A percentile compares a stretch with the other conserved stretches of the same genome.
Evolutionary conservation across 2,113 vertebrate species (phyloP).

Genomic region (Peromyscus maniculatus): DNA sequence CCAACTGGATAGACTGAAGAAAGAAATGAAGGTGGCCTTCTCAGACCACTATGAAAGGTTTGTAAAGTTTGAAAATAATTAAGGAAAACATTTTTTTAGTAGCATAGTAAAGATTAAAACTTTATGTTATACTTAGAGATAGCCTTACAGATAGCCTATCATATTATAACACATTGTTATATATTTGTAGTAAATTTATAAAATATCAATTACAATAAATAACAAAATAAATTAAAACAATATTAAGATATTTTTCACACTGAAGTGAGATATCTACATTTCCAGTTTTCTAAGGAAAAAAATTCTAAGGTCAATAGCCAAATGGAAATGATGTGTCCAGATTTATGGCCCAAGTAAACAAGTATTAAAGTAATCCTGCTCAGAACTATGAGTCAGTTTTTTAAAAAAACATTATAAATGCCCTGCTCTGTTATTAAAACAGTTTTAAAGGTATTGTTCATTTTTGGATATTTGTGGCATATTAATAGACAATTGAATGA

Average conservation of each 20-base stretch:
- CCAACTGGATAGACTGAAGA: background rate
- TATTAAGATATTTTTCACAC: background rate
- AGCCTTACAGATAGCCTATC: background rate
- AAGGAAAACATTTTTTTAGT: slow-evolving; percentile 34
- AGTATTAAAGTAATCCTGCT: background rate
- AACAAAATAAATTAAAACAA: background rate
- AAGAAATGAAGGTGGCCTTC: background rate
- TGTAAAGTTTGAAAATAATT: slow-evolving; percentile 8
- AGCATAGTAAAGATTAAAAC: background rate
- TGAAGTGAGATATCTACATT: background rate
- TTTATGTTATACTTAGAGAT: slow-evolving; percentile 2
- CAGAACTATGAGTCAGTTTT: background rate
- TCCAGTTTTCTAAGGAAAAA: background rate
- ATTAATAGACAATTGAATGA: slow-evolving; percentile 7
- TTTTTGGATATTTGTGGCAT: background rate
- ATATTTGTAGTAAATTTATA: background rate
- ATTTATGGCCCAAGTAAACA: background rate
- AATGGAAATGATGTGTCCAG: background rate
- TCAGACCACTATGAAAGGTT: background rate
- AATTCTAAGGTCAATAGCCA: background rate
- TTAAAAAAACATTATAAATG: background rate
- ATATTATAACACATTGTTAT: background rate
- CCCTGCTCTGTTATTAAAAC: background rate
- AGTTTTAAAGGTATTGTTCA: background rate
- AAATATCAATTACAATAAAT: slow-evolving; percentile 43